These are phyloP conservation scores for Hesperia comma DNA, from an alignment of 2,888 invertebrate species.

Conservation along the genomic window DNA sequence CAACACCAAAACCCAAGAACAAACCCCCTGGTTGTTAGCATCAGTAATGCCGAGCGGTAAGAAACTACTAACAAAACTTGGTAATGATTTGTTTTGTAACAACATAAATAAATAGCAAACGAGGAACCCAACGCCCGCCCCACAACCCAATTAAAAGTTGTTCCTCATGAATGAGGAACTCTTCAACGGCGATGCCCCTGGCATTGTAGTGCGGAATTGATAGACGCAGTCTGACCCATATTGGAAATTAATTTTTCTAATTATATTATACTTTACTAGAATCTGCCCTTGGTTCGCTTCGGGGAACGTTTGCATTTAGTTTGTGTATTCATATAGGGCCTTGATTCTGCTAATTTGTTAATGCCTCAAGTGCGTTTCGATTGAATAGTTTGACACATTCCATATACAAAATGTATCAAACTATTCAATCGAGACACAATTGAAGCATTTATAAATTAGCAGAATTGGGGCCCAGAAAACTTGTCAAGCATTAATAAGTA, in stretches of 20 bases:
- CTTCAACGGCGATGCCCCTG: neutral
- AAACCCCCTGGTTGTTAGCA: neutral
- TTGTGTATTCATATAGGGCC: too few species aligned
- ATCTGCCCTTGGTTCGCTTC: too few species aligned
- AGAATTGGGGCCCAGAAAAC: too few species aligned
- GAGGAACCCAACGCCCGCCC: neutral
- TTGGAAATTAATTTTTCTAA: neutral
- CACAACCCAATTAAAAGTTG: conserved; percentile 33
- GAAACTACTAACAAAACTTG: conserved; percentile 5
- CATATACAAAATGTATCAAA: too few species aligned
- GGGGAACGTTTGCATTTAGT: too few species aligned
- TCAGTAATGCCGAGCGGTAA: neutral
- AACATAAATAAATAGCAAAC: conserved; percentile 11
- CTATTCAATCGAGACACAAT: too few species aligned
- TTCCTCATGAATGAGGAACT: conserved; percentile 3
- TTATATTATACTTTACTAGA: neutral
- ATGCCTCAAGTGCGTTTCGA: too few species aligned
- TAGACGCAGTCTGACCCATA: conserved; percentile 38
- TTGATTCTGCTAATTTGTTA: too few species aligned
- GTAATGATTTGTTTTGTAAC: conserved; percentile 7
- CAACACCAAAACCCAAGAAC: neutral
- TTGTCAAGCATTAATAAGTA: too few species aligned
- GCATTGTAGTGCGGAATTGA: conserved; percentile 36
- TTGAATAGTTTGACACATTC: too few species aligned
- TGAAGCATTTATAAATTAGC: too few species aligned